Evolutionary conservation across 2,113 vertebrate species (phyloP).

Genomic region (Pipra filicauda): DNA sequence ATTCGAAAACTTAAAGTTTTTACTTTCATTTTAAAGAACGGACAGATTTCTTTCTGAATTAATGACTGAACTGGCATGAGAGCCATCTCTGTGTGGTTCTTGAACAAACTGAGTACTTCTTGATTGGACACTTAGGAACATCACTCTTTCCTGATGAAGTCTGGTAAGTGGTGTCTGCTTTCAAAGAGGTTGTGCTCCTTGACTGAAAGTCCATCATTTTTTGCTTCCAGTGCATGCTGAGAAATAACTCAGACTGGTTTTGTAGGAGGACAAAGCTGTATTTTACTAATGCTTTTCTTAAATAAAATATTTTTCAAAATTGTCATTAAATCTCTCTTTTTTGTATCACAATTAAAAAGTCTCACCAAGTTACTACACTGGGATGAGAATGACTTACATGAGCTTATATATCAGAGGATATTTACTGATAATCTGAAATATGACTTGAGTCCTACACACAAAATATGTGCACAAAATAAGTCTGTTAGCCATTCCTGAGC

Average conservation of each 20-base stretch:
- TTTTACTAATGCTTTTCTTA: not conserved
- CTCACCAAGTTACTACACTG: not conserved
- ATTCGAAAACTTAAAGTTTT: not conserved
- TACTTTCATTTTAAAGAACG: not conserved
- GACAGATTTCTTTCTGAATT: not conserved
- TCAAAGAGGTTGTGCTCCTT: not conserved
- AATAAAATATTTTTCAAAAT: not conserved
- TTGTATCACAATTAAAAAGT: not conserved
- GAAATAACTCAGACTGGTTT: not conserved
- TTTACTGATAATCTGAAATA: not conserved
- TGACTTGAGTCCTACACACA: not conserved
- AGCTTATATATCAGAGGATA: not conserved
- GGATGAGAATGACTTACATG: not conserved
- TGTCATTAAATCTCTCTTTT: not conserved
- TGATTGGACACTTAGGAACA: not conserved
- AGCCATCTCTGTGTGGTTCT: not conserved
- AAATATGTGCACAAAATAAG: not conserved
- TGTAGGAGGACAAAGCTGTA: not conserved
- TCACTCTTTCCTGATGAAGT: not conserved
- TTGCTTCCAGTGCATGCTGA: not conserved
- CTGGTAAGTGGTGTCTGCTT: not conserved
- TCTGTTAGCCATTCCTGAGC: not conserved
- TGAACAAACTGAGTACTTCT: not conserved
- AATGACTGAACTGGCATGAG: not conserved
- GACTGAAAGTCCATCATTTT: not conserved